Evolutionary conservation across 2,888 invertebrate genomes (phyloP).

Genomic region (Peribatodes rhomboidaria): DNA sequence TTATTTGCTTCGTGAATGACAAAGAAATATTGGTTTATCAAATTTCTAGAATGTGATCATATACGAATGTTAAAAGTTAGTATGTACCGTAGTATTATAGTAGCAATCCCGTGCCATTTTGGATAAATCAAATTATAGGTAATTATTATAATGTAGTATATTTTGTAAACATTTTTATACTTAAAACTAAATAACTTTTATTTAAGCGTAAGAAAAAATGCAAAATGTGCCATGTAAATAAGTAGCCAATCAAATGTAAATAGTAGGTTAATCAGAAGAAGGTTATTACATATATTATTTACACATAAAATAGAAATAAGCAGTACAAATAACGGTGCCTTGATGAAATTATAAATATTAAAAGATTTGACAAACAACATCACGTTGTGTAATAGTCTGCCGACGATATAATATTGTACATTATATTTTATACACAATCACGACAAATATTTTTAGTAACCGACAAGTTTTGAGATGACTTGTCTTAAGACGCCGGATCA

Average conservation of each 20-base stretch:
- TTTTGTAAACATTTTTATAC: constrained; percentile 29
- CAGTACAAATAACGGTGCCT: constrained; percentile 72
- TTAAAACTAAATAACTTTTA: constrained; percentile 9
- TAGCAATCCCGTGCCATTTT: constrained; percentile 49
- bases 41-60: constrained; percentile 36
- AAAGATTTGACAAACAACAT: constrained; percentile 11
- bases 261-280: constrained; percentile 44
- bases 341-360: constrained; percentile 46
- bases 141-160: constrained; percentile 32
- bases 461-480: not conserved
- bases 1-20: not conserved
- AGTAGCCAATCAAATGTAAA: constrained; percentile 56
- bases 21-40: not conserved
- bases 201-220: constrained; percentile 22
- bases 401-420: not conserved
- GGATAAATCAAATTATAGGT: constrained; percentile 35
- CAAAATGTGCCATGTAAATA: constrained; percentile 82
- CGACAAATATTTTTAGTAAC: not conserved
- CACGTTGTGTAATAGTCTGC: not conserved
- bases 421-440: not conserved
- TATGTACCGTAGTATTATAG: constrained; percentile 33
- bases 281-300: constrained; percentile 45
- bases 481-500: not conserved
- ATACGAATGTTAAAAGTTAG: constrained; percentile 21
- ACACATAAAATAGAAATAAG: constrained; percentile 41